Conservation (phyloP, 2,113 vertebrate genomes). For the Macquaria ambigua region DNA sequence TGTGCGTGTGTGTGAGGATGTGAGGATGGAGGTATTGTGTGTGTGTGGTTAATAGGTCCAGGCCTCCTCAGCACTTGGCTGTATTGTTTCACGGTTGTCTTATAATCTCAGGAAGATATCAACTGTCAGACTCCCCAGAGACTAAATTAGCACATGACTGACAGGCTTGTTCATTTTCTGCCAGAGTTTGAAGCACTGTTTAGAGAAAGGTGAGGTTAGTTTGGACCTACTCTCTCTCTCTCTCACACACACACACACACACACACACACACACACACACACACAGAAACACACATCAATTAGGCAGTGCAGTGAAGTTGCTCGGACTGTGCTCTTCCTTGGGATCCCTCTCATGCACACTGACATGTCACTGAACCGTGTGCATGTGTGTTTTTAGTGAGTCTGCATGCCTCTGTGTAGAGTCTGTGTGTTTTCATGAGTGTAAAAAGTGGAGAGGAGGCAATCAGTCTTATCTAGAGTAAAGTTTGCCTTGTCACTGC, state of each 20-base stretch:
- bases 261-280: constrained; percentile 15
- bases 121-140: constrained; percentile 35
- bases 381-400: constrained; percentile 3
- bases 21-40: constrained; percentile 8
- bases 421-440: not conserved
- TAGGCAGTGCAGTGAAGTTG: constrained; percentile 59
- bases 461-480: not conserved
- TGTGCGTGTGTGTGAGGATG: constrained; percentile 17
- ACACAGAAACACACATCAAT: constrained; percentile 51
- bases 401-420: not conserved
- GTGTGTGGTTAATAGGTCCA: constrained; percentile 49
- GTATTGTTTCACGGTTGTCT: constrained; percentile 64
- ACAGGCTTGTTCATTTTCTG: constrained; percentile 52
- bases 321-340: constrained; percentile 45
- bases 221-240: not conserved
- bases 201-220: constrained; percentile 33
- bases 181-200: constrained; percentile 34
- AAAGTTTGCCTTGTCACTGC: not conserved
- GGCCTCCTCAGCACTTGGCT: constrained; percentile 45
- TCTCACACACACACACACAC: constrained; percentile 1
- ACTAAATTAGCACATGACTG: constrained; percentile 68
- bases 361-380: constrained; percentile 31
- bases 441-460: not conserved
- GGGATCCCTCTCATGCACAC: constrained; percentile 18
- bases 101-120: constrained; percentile 36